Evolutionary conservation across 2,113 vertebrate species (phyloP).

Genomic region (Chionis minor): DNA sequence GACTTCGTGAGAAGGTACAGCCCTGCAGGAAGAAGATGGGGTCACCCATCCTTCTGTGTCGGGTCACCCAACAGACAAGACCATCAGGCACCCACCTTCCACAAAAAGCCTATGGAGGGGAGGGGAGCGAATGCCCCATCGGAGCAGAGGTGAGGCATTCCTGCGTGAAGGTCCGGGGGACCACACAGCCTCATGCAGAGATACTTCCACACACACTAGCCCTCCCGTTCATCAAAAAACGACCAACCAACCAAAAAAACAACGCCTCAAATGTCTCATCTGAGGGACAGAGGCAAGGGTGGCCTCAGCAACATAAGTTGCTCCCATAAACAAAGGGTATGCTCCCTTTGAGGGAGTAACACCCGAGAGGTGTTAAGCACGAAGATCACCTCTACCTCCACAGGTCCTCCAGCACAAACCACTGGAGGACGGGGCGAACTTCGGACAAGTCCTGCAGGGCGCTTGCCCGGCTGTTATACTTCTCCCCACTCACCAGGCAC

Average conservation of each 20-base stretch:
- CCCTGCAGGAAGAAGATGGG: rapidly evolving
- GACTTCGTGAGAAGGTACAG: background rate
- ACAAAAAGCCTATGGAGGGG: background rate
- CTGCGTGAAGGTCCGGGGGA: background rate
- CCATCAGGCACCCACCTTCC: background rate
- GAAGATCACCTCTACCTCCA: background rate
- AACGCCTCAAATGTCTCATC: background rate
- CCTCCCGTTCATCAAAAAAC: background rate
- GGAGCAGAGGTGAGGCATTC: background rate
- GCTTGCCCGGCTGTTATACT: rapidly evolving
- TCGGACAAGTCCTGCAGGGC: background rate
- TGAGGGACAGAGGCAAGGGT: background rate
- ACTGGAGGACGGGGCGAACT: background rate
- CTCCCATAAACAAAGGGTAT: background rate
- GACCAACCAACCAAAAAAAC: background rate
- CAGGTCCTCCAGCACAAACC: background rate
- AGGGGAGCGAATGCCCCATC: rapidly evolving
- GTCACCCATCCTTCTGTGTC: background rate
- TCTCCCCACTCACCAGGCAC: background rate
- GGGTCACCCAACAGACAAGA: background rate
- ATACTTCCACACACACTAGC: background rate
- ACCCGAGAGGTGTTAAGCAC: background rate
- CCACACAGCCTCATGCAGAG: rapidly evolving
- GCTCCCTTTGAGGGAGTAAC: background rate
- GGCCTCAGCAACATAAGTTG: background rate